Evolutionary conservation across 2,797 vertebrate genomes (phyloP).

Genomic region (Picus viridis): DNA sequence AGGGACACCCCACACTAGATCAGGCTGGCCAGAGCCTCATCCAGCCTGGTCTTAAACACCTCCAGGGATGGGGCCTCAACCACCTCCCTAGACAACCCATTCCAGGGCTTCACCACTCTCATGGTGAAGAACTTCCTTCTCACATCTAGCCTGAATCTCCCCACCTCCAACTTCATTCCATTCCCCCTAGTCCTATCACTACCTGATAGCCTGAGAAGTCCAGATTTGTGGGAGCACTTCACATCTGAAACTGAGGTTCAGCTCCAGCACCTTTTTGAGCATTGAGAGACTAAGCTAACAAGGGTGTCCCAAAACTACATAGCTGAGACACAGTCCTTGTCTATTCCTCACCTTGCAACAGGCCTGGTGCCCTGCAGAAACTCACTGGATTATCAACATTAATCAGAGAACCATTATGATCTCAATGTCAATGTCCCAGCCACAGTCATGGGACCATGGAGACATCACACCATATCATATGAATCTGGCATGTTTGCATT

Average conservation of each 20-base stretch:
- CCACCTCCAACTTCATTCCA: no score
- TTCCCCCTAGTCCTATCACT: no score
- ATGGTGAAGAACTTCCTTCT: no score
- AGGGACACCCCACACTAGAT: no score
- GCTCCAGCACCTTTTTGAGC: neutral
- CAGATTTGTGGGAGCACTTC: neutral
- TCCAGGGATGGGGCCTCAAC: no score
- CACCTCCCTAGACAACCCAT: no score
- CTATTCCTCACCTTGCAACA: neutral
- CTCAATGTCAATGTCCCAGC: neutral
- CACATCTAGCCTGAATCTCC: no score
- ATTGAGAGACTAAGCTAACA: neutral
- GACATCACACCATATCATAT: rapidly evolving
- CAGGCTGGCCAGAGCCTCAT: no score
- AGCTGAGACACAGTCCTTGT: neutral
- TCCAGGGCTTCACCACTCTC: no score
- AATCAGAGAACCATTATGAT: neutral
- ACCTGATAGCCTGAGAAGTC: no score
- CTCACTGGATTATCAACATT: neutral
- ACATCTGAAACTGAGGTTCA: neutral
- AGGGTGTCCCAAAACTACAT: neutral
- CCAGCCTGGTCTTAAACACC: no score
- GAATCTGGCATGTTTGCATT: neutral
- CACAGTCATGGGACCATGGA: neutral
- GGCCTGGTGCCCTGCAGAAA: neutral